These are phyloP conservation scores for Australoheros scitulus DNA, from an alignment of 2,113 vertebrate species.

Conservation along the genomic window DNA sequence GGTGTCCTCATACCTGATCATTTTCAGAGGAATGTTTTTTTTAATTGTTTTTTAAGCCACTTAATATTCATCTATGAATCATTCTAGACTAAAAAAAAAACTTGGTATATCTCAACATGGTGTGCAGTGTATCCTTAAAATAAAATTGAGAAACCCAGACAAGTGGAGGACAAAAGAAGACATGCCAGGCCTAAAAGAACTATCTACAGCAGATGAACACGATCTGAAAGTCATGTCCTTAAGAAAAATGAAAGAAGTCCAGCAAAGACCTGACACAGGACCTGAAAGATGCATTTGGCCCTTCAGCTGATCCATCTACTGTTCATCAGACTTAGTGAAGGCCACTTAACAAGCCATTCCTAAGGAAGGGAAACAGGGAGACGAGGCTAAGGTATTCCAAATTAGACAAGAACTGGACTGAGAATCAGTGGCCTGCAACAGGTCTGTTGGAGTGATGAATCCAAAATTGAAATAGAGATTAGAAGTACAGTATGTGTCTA, in stretches of 20 bases:
- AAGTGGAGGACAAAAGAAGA: neutral
- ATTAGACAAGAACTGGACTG: no score
- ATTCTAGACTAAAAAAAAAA: neutral
- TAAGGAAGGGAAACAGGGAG: no score
- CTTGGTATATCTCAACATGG: neutral
- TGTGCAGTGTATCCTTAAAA: neutral
- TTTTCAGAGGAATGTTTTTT: neutral
- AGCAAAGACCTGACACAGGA: neutral
- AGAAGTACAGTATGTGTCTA: neutral
- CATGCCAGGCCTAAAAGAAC: neutral
- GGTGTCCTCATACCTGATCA: neutral
- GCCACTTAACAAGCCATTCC: no score
- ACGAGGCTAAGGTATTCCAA: no score
- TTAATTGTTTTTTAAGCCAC: neutral
- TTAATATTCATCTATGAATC: neutral
- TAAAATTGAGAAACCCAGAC: neutral
- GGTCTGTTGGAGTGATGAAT: no score
- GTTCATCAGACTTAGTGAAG: no score
- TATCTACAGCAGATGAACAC: neutral
- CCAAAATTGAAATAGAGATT: no score
- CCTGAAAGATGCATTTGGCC: neutral
- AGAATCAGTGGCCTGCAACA: no score
- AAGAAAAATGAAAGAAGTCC: neutral
- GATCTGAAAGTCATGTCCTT: neutral
- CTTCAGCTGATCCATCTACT: no score